A percentile compares a stretch with the other conserved stretches of the same genome.
Evolutionary conservation across 2,888 invertebrate genomes (phyloP).

Genomic region (Digitonthophagus gazella): DNA sequence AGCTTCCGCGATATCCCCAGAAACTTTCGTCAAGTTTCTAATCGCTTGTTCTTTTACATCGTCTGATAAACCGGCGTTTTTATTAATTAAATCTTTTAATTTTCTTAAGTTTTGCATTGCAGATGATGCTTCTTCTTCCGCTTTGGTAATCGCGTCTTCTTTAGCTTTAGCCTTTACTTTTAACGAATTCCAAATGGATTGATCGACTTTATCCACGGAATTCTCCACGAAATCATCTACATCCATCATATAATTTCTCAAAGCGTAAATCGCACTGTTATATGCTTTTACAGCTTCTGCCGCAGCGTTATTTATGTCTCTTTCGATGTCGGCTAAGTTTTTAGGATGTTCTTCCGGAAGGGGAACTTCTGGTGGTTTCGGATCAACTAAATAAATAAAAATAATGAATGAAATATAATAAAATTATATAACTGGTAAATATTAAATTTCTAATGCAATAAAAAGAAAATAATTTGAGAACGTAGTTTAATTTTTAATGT

Average conservation of each 20-base stretch:
- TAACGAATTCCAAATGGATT: conserved; percentile 57
- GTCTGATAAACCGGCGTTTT: conserved; percentile 47
- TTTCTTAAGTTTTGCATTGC: conserved; percentile 48
- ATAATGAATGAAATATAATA: too few species aligned
- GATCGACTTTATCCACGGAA: conserved; percentile 61
- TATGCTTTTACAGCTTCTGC: conserved; percentile 67
- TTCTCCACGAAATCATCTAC: conserved; percentile 61
- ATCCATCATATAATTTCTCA: conserved; percentile 58
- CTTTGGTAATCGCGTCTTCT: conserved; percentile 55
- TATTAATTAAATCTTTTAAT: conserved; percentile 49
- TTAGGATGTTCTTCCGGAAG: conserved; percentile 49
- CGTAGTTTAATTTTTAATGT: too few species aligned
- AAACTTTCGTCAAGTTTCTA: conserved; percentile 56
- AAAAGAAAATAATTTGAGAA: too few species aligned
- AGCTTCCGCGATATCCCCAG: conserved; percentile 60
- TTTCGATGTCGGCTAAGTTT: conserved; percentile 57
- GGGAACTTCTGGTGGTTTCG: conserved; percentile 34
- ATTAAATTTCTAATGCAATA: too few species aligned
- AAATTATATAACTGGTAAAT: too few species aligned
- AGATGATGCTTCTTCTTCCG: conserved; percentile 58
- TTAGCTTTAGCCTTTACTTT: conserved; percentile 60
- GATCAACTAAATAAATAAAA: too few species aligned
- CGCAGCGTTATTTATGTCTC: conserved; percentile 56
- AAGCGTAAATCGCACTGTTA: conserved; percentile 60
- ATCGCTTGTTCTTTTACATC: conserved; percentile 54